Evolutionary conservation across 2,113 vertebrate species (phyloP).

Genomic region (Solea senegalensis): DNA sequence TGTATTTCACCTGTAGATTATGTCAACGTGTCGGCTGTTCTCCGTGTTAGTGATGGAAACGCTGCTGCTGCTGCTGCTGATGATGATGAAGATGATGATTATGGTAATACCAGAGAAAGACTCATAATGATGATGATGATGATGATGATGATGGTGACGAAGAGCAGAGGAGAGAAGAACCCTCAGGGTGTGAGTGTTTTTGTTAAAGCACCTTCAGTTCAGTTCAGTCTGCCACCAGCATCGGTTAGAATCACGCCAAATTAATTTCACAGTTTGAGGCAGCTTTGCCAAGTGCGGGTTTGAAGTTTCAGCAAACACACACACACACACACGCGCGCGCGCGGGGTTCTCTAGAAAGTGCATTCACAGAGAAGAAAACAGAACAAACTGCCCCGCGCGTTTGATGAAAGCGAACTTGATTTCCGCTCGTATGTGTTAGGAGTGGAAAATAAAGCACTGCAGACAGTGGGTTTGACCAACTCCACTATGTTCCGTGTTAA

Average conservation of each 20-base stretch:
- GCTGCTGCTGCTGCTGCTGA: not conserved
- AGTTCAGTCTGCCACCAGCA: conserved; percentile 58
- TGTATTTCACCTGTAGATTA: conserved; percentile 54
- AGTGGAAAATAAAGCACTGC: no score
- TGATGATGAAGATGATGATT: not conserved
- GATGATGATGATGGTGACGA: conserved; percentile 12
- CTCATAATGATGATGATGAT: not conserved
- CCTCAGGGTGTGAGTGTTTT: conserved; percentile 58
- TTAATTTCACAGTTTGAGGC: conserved; percentile 68
- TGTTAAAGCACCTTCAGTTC: conserved; percentile 50
- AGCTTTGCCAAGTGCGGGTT: conserved; percentile 59
- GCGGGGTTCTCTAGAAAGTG: not conserved
- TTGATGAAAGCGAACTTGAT: no score
- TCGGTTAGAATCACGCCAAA: conserved; percentile 64
- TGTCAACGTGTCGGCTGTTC: conserved; percentile 33
- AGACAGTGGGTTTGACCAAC: no score
- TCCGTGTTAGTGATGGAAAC: conserved; percentile 36
- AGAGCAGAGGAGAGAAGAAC: conserved; percentile 40
- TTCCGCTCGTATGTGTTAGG: no score
- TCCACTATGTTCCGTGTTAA: no score
- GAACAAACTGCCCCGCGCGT: not conserved
- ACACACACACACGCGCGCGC: not conserved
- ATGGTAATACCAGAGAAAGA: not conserved
- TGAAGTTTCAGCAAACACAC: conserved; percentile 55
- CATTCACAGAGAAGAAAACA: conserved; percentile 18